Base-by-base conservation (phyloP, 2,797 vertebrate species). In the Naso thynnoides region DNA sequence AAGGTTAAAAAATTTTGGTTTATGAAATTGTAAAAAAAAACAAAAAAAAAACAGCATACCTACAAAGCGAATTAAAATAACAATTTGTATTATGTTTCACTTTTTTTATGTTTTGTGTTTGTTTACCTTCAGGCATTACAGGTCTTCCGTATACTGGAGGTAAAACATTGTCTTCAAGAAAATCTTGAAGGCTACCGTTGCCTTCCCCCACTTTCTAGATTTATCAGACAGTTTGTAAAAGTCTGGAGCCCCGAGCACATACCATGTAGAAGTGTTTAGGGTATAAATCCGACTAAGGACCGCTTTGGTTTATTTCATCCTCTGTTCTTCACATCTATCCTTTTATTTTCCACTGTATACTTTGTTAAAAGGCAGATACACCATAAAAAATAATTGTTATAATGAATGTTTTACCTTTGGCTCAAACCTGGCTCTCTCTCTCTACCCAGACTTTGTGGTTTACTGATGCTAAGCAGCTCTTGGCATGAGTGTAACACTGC, bases 391-490 rank as follows among this genome's bases (percentile, higher is more conserved):
- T 82, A 87, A 89, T 89, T 82, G 86, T 82, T 67, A 58, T 88
- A 84, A 90, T 87, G 86, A 88, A 88, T 87, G 85, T 85, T 88
- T 89, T 78, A 89, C 84, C 85, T 86, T 79, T 80, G 86, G 82
- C 75, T 87, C 73, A 81, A 79, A 83, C 33, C 74, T 73, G 68
- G 68, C 64, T 60, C 84, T 75, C 26, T 21, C 70, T 77, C 59
- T 85, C 70, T 38, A 26, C 72, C 66, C 85, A 89, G 84, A 81
- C 83, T 65, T 60, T 89, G 91, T 79, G 89, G 85, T 88, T 75
- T 79, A 85, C 81, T 89, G 88, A 89, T 88, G 82, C 89, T 89
- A 87, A 92, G 85, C 87, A 91, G 86, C 86, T 90, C 87, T 89
- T 92, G 91, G 88, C 86, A 76, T 77, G 74, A 81, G 75, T 70